Conservation (phyloP, 2,797 vertebrate species). For the Emys orbicularis region DNA sequence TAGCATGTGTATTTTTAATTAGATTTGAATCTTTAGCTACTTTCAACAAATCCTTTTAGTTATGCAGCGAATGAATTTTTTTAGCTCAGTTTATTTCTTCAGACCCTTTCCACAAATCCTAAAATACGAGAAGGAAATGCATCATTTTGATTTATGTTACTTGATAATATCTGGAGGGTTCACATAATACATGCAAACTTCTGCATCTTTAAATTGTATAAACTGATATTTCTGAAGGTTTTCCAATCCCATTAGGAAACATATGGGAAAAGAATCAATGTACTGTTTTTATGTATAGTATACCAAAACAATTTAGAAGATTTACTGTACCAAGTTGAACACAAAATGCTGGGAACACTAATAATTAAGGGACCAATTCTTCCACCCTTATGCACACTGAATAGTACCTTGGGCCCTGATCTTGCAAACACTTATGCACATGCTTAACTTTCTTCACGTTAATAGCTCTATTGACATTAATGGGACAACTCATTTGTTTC, state of each 20-base stretch:
- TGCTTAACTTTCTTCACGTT: neutral
- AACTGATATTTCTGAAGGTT: neutral
- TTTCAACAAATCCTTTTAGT: conserved; percentile 56
- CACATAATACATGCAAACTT: neutral
- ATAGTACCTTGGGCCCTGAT: rapidly evolving
- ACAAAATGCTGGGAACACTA: neutral
- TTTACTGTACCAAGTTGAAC: neutral
- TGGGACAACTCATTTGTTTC: neutral
- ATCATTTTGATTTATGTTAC: neutral
- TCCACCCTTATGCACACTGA: neutral
- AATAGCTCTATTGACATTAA: neutral
- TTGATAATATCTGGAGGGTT: conserved; percentile 7
- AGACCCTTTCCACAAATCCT: conserved; percentile 57
- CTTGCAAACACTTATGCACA: neutral
- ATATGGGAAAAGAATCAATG: neutral
- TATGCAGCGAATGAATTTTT: conserved; percentile 65
- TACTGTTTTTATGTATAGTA: neutral
- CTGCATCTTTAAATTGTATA: conserved; percentile 33
- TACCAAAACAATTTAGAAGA: neutral
- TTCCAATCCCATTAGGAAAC: neutral
- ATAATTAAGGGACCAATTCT: neutral
- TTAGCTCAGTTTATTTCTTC: conserved; percentile 72
- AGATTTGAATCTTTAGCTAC: conserved; percentile 32
- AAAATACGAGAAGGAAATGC: neutral
- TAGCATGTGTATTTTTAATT: conserved; percentile 56